Conservation (phyloP, 2,797 vertebrate species). For the Schizopygopsis malacanthus region DNA sequence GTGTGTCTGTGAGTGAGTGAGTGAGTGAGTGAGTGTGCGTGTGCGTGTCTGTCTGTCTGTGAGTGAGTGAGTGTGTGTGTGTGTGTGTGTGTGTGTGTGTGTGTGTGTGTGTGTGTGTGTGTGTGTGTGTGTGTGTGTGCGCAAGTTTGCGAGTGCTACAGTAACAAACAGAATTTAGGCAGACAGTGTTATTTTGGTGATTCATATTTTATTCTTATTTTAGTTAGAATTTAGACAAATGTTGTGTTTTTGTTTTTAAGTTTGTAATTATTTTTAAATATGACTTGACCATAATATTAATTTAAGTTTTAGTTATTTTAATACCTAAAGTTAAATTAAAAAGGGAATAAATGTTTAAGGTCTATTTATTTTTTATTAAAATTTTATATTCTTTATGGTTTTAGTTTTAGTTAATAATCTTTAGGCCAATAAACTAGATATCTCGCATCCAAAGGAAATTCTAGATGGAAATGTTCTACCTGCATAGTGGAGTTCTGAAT, state of each 20-base stretch:
- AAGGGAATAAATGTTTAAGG: not conserved
- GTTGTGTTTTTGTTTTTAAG: not conserved
- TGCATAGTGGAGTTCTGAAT: not conserved
- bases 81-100: not conserved
- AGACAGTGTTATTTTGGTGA: not conserved
- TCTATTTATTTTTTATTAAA: not conserved
- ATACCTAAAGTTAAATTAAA: not conserved
- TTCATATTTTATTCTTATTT: not conserved
- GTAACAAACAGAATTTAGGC: not conserved
- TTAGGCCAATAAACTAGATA: not conserved
- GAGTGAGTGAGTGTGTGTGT: too few relatives aligned
- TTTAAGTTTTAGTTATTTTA: not conserved
- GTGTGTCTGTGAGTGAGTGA: too few relatives aligned
- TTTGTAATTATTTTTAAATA: not conserved
- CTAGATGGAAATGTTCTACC: not conserved
- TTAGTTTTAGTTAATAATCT: not conserved
- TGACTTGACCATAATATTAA: not conserved
- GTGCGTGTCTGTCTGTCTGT: too few relatives aligned
- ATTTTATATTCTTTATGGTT: not conserved
- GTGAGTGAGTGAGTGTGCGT: not conserved
- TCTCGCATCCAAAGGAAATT: not conserved
- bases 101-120: too few relatives aligned
- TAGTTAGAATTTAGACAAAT: not conserved
- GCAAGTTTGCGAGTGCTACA: not conserved
- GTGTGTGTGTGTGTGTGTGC: too few relatives aligned